Evolutionary conservation across 1,140 invertebrate species (phyloP), one percentile per base, ranked within the genome.

Genomic region (Caenorhabditis remanei): DNA sequence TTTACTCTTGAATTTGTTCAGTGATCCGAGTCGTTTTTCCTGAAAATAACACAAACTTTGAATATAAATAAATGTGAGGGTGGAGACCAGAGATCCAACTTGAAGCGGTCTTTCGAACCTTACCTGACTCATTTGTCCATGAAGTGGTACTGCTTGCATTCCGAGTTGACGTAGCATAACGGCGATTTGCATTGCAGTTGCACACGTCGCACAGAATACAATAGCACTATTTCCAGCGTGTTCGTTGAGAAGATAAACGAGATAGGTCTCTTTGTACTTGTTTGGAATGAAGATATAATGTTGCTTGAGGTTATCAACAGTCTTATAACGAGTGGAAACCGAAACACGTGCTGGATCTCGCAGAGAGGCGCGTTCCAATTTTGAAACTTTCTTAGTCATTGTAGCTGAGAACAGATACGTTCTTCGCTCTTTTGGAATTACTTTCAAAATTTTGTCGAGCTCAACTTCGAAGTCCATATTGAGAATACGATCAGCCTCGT

Each of bases 371-470:
- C 98, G 93, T 93, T 99, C 97, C 32, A 99, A 93, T 93, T 99
- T 99, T 89, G 96, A 92, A 79, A 99, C 97, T 94, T 99, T 99
- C 92, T 98, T 97, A 0, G 97, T 99, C 97, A 99, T 99, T 24
- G 97, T 99, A 4, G 97, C 97, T 2, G 97, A 98, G 93, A 98
- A 99, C 41, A 99, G 93, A 89, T 96, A 96, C 0, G 97, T 99
- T 84, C 95, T 94, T 24, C 97, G 94, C 90, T 98, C 96, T 58
- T 95, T 94, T 0, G 97, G 97, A 88, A 99, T 96, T 11, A 96
- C 96, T 92, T 96, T 96, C 4, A 99, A 93, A 86, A 99, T 98
- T 94, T 98, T 98, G 93, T 99, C 96, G 4, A 99, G 95, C 65
- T 99, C 97, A 21, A 96, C 95, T 93, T 98, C 97, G 92, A 98